phyloP scores from a whole-genome alignment of 2,113 vertebrate species.

The Clinocottus analis region DNA sequence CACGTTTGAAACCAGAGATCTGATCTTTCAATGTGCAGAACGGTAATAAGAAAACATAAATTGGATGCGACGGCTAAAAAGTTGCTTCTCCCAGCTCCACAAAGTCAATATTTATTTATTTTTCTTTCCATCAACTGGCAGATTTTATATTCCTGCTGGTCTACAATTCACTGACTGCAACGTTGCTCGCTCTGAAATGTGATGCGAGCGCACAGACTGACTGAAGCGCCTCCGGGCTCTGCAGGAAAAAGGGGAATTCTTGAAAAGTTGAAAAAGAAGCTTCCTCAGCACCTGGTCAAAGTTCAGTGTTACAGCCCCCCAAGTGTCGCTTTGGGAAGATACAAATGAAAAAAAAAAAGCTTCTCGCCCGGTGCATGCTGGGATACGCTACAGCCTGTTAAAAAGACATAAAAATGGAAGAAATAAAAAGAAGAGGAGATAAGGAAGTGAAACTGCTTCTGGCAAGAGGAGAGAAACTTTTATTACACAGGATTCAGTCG shows the following conservation, averaged over 20 bases:
- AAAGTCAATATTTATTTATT: slow-evolving; percentile 28
- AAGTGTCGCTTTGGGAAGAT: neutral
- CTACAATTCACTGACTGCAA: neutral
- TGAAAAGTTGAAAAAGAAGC: neutral
- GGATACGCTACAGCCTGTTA: neutral
- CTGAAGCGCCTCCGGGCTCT: neutral
- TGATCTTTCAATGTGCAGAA: no score
- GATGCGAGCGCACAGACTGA: neutral
- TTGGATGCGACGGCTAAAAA: slow-evolving; percentile 11
- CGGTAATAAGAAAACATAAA: no score
- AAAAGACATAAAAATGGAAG: slow-evolving; percentile 2
- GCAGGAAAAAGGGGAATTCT: neutral
- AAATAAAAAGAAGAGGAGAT: neutral
- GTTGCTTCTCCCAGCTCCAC: neutral
- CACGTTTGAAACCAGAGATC: neutral
- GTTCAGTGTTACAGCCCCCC: neutral
- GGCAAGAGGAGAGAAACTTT: neutral
- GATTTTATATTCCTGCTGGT: neutral
- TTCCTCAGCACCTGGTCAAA: slow-evolving; percentile 2
- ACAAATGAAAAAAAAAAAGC: slow-evolving; percentile 2
- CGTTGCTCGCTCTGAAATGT: neutral
- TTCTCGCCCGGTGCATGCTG: slow-evolving; percentile 9
- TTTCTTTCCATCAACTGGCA: neutral
- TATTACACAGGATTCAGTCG: neutral
- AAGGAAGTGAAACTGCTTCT: neutral